Evolutionary conservation across 53 echinoderm and acorn worm genomes (phyloP).

Genomic region (Echinometra lucunter): DNA sequence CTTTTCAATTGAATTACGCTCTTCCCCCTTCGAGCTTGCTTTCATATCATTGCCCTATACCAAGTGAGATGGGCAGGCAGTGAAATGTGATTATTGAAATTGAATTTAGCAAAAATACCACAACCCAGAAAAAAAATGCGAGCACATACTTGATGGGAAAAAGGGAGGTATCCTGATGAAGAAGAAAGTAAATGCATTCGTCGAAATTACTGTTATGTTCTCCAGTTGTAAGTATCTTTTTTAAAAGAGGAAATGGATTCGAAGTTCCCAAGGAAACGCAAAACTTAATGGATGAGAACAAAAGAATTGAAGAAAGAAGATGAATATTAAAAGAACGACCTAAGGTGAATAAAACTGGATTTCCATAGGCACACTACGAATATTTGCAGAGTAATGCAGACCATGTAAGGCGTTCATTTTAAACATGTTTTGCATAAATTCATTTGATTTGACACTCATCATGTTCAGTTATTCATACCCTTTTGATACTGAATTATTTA

Average conservation of each 20-base stretch:
- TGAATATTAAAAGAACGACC: neutral
- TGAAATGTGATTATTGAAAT: slow-evolving; percentile 50
- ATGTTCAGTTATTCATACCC: no score
- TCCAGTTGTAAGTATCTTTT: neutral
- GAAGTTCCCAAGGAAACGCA: neutral
- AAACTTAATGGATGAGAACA: neutral
- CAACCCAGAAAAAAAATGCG: slow-evolving; percentile 15
- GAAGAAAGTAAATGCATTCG: neutral
- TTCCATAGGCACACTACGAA: neutral
- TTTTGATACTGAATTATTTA: no score
- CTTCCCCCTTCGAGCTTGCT: slow-evolving; percentile 3
- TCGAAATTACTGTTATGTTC: neutral
- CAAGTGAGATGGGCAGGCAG: neutral
- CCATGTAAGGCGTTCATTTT: no score
- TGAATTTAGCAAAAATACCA: slow-evolving; percentile 55
- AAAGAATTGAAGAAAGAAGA: neutral
- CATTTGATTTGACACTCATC: no score
- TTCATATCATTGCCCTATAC: slow-evolving; percentile 5
- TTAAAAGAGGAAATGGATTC: neutral
- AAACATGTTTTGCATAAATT: no score
- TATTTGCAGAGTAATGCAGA: no score
- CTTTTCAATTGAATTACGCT: slow-evolving; percentile 16
- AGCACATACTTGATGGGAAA: neutral
- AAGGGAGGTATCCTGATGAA: neutral
- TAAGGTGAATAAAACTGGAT: neutral